Percentiles rank a stretch among this genome's conserved stretches.
These are phyloP conservation scores for Pionites leucogaster DNA, from an alignment of 2,113 vertebrate genomes.

Conservation along the genomic window DNA sequence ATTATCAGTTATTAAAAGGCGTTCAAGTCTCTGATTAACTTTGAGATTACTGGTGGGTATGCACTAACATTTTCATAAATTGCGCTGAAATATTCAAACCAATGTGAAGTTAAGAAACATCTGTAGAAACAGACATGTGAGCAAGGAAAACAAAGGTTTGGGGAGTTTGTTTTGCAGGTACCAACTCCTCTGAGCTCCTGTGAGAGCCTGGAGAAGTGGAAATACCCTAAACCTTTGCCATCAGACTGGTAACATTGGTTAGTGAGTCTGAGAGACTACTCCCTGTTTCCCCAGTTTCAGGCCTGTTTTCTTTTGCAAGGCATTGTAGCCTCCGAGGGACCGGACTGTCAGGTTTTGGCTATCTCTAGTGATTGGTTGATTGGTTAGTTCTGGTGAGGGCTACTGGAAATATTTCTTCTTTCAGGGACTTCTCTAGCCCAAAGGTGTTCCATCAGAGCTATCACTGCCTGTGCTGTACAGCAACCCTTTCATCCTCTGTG, in stretches of 20 bases:
- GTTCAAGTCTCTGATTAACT: background rate
- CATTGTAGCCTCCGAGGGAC: background rate
- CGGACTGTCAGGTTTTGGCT: background rate
- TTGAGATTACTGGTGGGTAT: background rate
- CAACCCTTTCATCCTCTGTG: rapidly evolving
- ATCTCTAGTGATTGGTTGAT: background rate
- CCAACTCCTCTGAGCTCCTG: background rate
- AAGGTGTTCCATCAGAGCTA: background rate
- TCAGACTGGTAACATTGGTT: background rate
- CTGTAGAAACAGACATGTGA: background rate
- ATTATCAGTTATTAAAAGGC: constrained; percentile 33
- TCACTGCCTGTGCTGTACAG: background rate
- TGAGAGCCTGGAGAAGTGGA: background rate
- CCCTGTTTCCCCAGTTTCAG: background rate
- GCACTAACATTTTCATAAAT: background rate
- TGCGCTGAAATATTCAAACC: background rate
- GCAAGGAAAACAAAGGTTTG: background rate
- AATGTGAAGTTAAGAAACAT: background rate
- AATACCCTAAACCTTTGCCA: background rate
- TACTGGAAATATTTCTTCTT: background rate
- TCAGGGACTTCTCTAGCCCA: background rate
- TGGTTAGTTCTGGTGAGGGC: background rate
- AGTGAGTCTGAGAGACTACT: background rate
- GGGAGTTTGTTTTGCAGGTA: rapidly evolving
- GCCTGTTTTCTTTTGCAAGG: background rate